Conservation (phyloP, 2,113 vertebrate genomes). For the Chroicocephalus ridibundus region DNA sequence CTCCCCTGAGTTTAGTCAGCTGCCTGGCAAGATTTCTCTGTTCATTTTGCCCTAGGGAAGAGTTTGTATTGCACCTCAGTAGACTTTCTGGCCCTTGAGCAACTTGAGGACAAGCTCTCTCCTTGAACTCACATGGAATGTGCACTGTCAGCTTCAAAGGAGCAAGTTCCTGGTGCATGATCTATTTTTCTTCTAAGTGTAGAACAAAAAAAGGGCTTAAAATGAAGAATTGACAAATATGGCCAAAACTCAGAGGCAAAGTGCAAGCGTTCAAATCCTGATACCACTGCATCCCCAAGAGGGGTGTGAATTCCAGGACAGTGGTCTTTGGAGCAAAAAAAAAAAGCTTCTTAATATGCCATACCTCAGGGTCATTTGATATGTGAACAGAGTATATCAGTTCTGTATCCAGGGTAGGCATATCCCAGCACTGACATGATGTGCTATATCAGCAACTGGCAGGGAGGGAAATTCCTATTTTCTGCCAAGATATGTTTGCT, state of each 20-base stretch:
- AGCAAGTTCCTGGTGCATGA: neutral
- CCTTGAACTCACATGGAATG: neutral
- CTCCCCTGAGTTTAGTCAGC: neutral
- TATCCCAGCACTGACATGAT: neutral
- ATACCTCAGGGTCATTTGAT: neutral
- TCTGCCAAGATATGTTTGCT: neutral
- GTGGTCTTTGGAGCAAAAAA: neutral
- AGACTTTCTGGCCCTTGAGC: neutral
- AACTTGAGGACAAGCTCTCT: neutral
- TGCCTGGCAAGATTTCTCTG: neutral
- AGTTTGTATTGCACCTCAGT: neutral
- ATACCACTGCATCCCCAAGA: neutral
- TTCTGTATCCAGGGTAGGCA: neutral
- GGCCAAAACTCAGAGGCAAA: neutral
- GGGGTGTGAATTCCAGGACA: neutral
- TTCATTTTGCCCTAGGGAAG: neutral
- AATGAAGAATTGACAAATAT: neutral
- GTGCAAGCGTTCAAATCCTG: neutral
- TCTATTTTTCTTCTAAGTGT: neutral
- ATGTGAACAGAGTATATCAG: neutral
- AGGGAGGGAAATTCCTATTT: neutral
- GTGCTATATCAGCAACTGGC: neutral
- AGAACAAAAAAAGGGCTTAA: neutral
- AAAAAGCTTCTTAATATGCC: neutral
- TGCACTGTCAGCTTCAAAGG: neutral